Evolutionary conservation across 2,797 vertebrate species (phyloP).

Genomic region (Pseudochirops corinnae): DNA sequence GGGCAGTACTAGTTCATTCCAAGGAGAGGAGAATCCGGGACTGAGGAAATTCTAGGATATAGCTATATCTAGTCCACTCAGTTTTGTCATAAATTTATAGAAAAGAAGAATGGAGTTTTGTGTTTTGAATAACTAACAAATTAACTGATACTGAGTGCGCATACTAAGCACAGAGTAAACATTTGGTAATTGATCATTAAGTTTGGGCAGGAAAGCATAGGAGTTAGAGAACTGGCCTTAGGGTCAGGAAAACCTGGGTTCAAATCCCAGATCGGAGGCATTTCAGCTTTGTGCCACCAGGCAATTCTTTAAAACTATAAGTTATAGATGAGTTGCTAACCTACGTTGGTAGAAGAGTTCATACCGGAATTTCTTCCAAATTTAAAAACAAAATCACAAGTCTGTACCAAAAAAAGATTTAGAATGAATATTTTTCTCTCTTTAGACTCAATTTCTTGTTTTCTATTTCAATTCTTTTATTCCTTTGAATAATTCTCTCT

Average conservation of each 20-base stretch:
- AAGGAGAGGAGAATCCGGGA: background rate
- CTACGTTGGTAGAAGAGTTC: background rate
- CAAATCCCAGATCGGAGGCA: background rate
- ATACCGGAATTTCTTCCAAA: background rate
- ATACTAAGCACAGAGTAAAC: background rate
- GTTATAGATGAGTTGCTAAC: background rate
- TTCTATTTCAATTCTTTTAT: conserved; percentile 25
- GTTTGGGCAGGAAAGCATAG: background rate
- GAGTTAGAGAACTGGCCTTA: background rate
- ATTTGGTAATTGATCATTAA: background rate
- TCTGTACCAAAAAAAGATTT: conserved; percentile 13
- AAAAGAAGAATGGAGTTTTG: background rate
- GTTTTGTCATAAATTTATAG: background rate
- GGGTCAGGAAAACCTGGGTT: background rate
- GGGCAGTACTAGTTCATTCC: background rate
- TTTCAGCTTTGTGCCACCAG: background rate
- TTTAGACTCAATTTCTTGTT: conserved; percentile 16
- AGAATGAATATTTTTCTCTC: conserved; percentile 15
- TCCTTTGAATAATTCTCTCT: background rate
- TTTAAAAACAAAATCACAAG: background rate
- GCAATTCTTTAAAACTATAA: background rate
- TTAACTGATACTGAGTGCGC: background rate
- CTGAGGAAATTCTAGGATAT: background rate
- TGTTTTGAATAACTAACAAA: background rate
- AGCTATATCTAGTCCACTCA: background rate